A percentile compares a stretch with the other conserved stretches of the same genome.
Conservation (phyloP, 2,888 invertebrate genomes). For the Stenodema calcarata region DNA sequence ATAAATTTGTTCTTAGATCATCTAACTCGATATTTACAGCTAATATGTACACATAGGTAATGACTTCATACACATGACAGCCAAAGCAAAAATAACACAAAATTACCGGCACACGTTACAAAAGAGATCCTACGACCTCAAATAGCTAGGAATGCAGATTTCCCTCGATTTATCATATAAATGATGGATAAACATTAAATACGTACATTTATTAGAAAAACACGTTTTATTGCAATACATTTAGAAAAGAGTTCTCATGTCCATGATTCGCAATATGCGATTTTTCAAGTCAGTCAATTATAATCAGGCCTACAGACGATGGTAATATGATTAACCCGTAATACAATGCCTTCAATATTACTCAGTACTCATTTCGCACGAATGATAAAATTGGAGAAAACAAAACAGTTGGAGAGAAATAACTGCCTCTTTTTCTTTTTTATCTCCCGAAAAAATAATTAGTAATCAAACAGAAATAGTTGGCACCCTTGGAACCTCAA, state of each 20-base stretch:
- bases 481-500: too few species aligned
- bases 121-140: not conserved
- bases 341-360: too few species aligned
- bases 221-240: not conserved
- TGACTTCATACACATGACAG: not conserved
- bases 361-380: too few species aligned
- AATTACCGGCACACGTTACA: not conserved
- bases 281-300: not conserved
- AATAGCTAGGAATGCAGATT: not conserved
- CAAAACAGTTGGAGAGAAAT: too few species aligned
- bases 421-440: too few species aligned
- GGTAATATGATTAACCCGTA: too few species aligned
- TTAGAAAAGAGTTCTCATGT: not conserved
- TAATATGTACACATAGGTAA: not conserved
- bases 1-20: not conserved
- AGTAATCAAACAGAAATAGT: too few species aligned
- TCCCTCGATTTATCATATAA: not conserved
- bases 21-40: not conserved
- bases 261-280: not conserved
- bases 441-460: too few species aligned
- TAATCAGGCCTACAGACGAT: not conserved
- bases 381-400: too few species aligned
- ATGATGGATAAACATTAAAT: not conserved
- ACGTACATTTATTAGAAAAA: not conserved
- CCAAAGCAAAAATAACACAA: not conserved